Conservation (phyloP, 2,797 vertebrate species). For the Nasua narica region DNA sequence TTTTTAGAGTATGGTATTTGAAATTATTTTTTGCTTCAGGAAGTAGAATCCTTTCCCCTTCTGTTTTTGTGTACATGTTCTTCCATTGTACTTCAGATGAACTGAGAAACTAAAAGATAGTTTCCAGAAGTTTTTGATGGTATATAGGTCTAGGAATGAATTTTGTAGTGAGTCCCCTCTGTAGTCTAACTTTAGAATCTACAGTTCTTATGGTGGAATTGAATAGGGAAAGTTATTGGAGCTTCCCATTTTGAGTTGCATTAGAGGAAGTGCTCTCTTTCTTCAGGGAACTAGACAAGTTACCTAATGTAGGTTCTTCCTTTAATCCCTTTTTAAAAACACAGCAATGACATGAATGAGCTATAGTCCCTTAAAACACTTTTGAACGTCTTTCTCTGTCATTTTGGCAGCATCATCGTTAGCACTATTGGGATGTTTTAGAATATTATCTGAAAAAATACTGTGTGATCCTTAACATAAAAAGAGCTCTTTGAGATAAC, state of each 20-base stretch:
- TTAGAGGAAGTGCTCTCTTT: background rate
- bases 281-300: background rate
- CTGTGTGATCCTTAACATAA: background rate
- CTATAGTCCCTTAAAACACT: background rate
- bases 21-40: background rate
- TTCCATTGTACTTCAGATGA: background rate
- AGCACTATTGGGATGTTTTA: background rate
- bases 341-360: background rate
- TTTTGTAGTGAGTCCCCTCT: background rate
- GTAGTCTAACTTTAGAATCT: background rate
- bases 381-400: background rate
- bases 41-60: background rate
- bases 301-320: background rate
- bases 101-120: background rate
- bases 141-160: background rate
- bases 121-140: background rate
- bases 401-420: background rate
- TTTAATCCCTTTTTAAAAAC: background rate
- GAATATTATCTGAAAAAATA: background rate
- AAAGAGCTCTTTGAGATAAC: background rate
- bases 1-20: background rate
- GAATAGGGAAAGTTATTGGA: background rate
- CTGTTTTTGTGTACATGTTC: background rate
- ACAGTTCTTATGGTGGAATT: background rate
- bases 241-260: background rate